Conservation (phyloP, 2,888 invertebrate species). For the Synanthedon tipuliformis region DNA sequence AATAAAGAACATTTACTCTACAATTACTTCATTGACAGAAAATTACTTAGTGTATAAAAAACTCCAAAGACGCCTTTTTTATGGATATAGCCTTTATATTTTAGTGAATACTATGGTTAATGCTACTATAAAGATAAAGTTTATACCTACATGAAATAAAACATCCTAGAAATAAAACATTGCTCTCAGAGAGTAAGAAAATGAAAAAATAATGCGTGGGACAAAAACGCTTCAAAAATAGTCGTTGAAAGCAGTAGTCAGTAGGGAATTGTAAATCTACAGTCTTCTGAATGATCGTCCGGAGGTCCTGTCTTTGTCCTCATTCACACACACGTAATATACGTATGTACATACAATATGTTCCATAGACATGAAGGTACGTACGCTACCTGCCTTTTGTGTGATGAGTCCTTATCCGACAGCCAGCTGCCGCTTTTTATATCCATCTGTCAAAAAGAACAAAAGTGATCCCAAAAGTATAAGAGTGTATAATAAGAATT, state of each 20-base stretch:
- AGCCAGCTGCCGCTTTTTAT: slow-evolving; percentile 24
- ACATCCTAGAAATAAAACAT: background rate
- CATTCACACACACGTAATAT: background rate
- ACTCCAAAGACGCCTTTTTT: background rate
- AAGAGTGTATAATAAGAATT: slow-evolving; percentile 16
- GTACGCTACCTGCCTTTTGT: slow-evolving; percentile 27
- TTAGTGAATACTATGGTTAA: too few species aligned
- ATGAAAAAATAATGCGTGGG: background rate
- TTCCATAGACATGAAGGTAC: background rate
- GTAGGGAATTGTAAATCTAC: background rate
- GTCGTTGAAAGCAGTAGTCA: background rate
- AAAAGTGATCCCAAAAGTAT: slow-evolving; percentile 6
- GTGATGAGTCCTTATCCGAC: slow-evolving; percentile 18
- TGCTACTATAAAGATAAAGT: too few species aligned
- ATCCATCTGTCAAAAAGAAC: slow-evolving; percentile 2
- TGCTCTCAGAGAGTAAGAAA: background rate
- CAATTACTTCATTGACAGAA: background rate
- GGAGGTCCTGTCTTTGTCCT: background rate
- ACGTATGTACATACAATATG: background rate
- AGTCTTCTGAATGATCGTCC: background rate
- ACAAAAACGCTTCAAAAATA: background rate
- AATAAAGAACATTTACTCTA: too few species aligned
- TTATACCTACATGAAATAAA: too few species aligned
- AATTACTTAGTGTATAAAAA: background rate
- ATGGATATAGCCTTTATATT: too few species aligned